phyloP scores from a whole-genome alignment of 2,888 invertebrate genomes.

The Amphimallon solstitiale region DNA sequence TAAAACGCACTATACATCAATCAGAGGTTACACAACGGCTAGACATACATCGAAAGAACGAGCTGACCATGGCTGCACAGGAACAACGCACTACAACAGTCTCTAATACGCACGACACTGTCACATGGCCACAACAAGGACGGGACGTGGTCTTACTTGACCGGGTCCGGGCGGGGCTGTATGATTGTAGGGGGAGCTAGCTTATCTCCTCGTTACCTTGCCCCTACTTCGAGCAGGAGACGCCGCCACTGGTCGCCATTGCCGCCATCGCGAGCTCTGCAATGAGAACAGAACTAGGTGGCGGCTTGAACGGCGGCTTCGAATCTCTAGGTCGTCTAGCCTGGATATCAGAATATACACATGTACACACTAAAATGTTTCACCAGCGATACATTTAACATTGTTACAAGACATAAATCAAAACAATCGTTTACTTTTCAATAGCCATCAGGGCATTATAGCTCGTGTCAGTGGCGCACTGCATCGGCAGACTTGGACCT shows the following conservation, averaged over 20 bases:
- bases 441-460: too few species aligned
- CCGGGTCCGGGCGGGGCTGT: slow-evolving; percentile 58
- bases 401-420: too few species aligned
- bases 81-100: slow-evolving; percentile 63
- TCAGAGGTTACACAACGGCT: slow-evolving; percentile 58
- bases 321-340: slow-evolving; percentile 40
- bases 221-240: slow-evolving; percentile 72
- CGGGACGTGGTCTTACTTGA: slow-evolving; percentile 64
- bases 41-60: slow-evolving; percentile 64
- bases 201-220: slow-evolving; percentile 71
- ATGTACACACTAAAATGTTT: slow-evolving; percentile 7
- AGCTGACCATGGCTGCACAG: slow-evolving; percentile 62
- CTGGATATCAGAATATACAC: slow-evolving; percentile 30
- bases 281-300: slow-evolving; percentile 71
- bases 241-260: slow-evolving; percentile 64
- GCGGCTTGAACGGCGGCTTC: slow-evolving; percentile 61
- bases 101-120: slow-evolving; percentile 60
- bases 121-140: slow-evolving; percentile 65
- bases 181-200: slow-evolving; percentile 63
- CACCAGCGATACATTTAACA: background rate
- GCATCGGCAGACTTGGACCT: too few species aligned
- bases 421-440: too few species aligned
- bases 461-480: too few species aligned
- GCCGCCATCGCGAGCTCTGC: slow-evolving; percentile 67
- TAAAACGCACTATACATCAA: slow-evolving; percentile 48